Evolutionary conservation across 2,113 vertebrate genomes (phyloP).

Genomic region (Seriola rivoliana): DNA sequence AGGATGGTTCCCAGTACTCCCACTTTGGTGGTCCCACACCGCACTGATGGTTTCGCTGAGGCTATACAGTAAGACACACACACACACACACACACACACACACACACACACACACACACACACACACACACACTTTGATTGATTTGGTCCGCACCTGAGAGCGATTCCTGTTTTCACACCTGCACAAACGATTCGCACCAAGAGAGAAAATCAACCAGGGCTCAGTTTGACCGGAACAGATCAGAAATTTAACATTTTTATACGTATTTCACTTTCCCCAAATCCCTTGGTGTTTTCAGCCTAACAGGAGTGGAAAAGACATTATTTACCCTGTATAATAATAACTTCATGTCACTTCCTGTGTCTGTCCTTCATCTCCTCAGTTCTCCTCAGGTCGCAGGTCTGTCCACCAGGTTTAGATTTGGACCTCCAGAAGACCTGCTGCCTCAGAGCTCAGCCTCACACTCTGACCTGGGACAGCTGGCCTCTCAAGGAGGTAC

Average conservation of each 20-base stretch:
- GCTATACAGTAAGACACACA: conserved; percentile 93
- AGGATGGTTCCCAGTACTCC: conserved; percentile 98
- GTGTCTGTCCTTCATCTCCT: conserved; percentile 10
- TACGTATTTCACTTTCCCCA: neutral
- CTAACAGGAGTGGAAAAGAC: too few relatives aligned
- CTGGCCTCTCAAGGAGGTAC: conserved; percentile 98
- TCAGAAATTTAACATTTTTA: too few relatives aligned
- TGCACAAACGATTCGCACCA: too few relatives aligned
- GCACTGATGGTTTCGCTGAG: conserved; percentile 97
- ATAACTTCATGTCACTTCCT: too few relatives aligned
- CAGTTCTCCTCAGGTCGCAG: conserved; percentile 97
- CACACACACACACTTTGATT: too few relatives aligned
- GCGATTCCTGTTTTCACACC: too few relatives aligned
- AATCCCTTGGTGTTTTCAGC: too few relatives aligned
- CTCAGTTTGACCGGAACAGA: too few relatives aligned
- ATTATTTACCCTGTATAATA: too few relatives aligned
- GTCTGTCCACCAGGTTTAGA: conserved; percentile 92
- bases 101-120: neutral
- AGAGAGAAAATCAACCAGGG: too few relatives aligned
- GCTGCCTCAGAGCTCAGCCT: conserved; percentile 90
- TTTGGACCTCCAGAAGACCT: conserved; percentile 98
- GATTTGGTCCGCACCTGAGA: too few relatives aligned
- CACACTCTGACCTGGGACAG: conserved; percentile 96
- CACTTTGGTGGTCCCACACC: conserved; percentile 96
- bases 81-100: neutral